These are phyloP conservation scores for Amblyornis subalaris DNA, from an alignment of 2,113 vertebrate species.

Conservation along the genomic window DNA sequence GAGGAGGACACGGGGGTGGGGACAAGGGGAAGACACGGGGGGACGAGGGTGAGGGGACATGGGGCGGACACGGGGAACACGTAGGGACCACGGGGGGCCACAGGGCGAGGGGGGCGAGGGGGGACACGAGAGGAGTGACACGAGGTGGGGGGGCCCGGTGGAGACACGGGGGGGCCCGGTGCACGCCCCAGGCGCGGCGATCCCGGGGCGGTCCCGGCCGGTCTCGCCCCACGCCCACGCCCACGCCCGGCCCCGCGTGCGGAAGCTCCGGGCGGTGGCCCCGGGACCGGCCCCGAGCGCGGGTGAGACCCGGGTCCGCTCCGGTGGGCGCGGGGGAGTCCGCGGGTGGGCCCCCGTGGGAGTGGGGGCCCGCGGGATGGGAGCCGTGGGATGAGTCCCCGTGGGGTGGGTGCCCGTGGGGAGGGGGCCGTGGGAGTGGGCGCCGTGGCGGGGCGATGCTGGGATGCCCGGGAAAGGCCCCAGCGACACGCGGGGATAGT, in stretches of 20 bases:
- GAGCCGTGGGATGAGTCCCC: too few relatives aligned
- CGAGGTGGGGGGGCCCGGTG: not conserved
- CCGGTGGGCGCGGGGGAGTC: not conserved
- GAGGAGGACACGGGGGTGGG: too few relatives aligned
- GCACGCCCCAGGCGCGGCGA: not conserved
- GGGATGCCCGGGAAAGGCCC: not conserved
- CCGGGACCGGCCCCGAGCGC: not conserved
- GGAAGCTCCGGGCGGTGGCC: not conserved
- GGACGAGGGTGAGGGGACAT: too few relatives aligned
- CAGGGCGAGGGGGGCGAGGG: too few relatives aligned
- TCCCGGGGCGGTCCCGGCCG: not conserved
- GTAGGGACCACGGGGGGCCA: not conserved
- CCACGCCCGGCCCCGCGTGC: not conserved
- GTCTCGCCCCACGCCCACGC: not conserved
- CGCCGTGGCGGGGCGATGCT: not conserved
- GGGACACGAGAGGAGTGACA: too few relatives aligned
- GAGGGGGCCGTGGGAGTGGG: too few relatives aligned
- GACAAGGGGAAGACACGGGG: too few relatives aligned
- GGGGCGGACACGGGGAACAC: too few relatives aligned
- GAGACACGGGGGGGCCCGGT: not conserved
- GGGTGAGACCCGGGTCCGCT: not conserved
- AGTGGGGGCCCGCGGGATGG: not conserved
- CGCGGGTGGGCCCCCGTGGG: not conserved
- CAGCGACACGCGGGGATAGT: not conserved
- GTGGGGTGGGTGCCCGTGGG: too few relatives aligned